Base-by-base conservation (phyloP, 2,797 vertebrate genomes). In the Potorous gilbertii region DNA sequence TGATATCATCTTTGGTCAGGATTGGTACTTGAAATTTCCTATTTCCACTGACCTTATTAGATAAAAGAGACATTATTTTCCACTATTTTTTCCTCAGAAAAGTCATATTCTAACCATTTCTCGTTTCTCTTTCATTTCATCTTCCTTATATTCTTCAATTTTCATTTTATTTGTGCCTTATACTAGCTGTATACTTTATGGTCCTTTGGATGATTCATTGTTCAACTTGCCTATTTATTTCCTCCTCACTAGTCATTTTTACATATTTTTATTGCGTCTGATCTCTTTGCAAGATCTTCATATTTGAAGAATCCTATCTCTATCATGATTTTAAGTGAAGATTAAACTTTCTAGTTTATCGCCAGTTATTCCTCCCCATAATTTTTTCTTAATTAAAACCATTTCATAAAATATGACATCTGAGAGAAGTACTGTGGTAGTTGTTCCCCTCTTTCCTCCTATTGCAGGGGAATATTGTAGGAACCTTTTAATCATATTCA, bases 321-420 rank as follows among this genome's bases (percentile, higher is more conserved):
- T 92, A 90, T 91, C 90, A 74, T 50, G 56, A 56, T 94, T 93
- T 91, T 46, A 94, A 93, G 56, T 52, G 54, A 50, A 94, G 59
- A 94, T 56, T 3, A 11, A 56, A 31, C 54, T 92, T 90, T 46
- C 66, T 74, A 95, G 50, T 54, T 90, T 81, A 46, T 81, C 40
- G 27, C 21, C 2, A 46, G 21, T 46, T n/a, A 81, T 81, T 46
- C 40, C 40, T 59, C 50, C n/a, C 29, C 55, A 55, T 91, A 89
- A 90, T 94, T 57, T 55, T 92, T 27, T 46, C 93, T 89, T 52
- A 92, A 92, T 93, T 93, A 93, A 91, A 55, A 87, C n/a, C n/a
- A 27, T 66, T 57, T 54, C 62, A 95, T 87, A 93, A 93, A 90
- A 94, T 89, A 91, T 56, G 21, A 56, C 34, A 29, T 27, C 56